These are phyloP conservation scores for Ichneumoninae sp. DNA, from an alignment of 2,888 invertebrate genomes.

Conservation along the genomic window DNA sequence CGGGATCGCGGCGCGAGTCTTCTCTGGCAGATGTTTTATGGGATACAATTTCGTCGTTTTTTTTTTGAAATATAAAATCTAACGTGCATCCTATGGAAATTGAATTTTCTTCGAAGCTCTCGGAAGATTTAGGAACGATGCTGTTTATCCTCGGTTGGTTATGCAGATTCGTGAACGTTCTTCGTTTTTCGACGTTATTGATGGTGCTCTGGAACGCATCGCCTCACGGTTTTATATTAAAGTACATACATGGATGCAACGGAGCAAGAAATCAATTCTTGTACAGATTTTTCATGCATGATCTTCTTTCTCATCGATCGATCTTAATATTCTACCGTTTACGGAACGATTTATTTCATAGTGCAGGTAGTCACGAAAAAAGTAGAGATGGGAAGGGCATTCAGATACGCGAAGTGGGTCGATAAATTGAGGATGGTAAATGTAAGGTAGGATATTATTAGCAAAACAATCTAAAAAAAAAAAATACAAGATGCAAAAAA, in stretches of 20 bases:
- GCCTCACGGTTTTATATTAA: background rate
- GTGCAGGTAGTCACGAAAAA: background rate
- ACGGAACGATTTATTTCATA: background rate
- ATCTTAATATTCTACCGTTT: background rate
- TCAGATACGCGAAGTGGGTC: too few relatives aligned
- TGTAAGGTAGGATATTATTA: too few relatives aligned
- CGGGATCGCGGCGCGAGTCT: constrained; percentile 3
- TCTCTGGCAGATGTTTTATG: background rate
- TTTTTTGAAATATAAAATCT: background rate
- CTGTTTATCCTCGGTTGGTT: background rate
- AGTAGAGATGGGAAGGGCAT: too few relatives aligned
- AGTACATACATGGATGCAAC: background rate
- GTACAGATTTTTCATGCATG: background rate
- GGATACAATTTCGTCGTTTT: background rate
- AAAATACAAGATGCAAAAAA: too few relatives aligned
- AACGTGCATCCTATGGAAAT: background rate
- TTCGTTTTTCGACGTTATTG: constrained; percentile 10
- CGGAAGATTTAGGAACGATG: constrained; percentile 4
- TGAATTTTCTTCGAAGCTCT: background rate
- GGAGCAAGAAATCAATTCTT: background rate
- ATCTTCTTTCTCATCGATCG: background rate
- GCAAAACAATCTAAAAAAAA: too few relatives aligned
- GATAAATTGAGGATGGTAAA: too few relatives aligned
- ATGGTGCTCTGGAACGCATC: background rate
- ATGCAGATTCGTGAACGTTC: constrained; percentile 1